phyloP scores from a whole-genome alignment of 2,113 vertebrate genomes.

The Fregata magnificens region DNA sequence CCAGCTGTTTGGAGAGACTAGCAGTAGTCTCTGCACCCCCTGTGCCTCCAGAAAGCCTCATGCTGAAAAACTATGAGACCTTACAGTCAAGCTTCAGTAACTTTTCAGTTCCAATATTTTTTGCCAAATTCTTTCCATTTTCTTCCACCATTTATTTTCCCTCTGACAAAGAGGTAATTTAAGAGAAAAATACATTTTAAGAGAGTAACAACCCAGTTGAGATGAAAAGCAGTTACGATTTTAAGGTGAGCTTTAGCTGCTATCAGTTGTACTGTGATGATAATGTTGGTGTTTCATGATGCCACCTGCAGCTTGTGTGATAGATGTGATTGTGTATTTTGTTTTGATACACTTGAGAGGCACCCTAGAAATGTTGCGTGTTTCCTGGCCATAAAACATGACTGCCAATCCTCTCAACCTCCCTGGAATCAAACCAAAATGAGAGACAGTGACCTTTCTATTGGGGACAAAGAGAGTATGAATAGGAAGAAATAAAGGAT shows the following conservation, averaged over 20 bases:
- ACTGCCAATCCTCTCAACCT: not conserved
- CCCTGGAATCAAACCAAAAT: constrained; percentile 3
- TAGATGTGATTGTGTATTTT: not conserved
- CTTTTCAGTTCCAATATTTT: not conserved
- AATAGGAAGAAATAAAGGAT: not conserved
- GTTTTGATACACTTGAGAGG: not conserved
- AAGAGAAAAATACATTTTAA: constrained; percentile 12
- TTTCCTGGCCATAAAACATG: not conserved
- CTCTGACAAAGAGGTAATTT: not conserved
- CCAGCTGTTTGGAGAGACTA: not conserved
- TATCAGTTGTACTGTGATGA: not conserved
- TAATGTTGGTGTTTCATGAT: not conserved
- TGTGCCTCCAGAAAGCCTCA: not conserved
- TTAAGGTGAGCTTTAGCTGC: not conserved
- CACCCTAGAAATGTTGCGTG: not conserved
- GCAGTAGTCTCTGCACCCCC: not conserved
- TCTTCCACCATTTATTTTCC: not conserved
- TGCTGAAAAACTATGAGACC: not conserved
- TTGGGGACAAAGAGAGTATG: not conserved
- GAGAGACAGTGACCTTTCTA: not conserved
- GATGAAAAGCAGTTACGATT: not conserved
- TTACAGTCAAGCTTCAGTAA: not conserved
- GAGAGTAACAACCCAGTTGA: not conserved
- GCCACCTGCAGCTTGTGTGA: constrained; percentile 17
- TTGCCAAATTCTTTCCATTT: not conserved